These are phyloP conservation scores for Flabesymbios commensalis DNA, from an alignment of 2,888 invertebrate genomes.

Conservation along the genomic window DNA sequence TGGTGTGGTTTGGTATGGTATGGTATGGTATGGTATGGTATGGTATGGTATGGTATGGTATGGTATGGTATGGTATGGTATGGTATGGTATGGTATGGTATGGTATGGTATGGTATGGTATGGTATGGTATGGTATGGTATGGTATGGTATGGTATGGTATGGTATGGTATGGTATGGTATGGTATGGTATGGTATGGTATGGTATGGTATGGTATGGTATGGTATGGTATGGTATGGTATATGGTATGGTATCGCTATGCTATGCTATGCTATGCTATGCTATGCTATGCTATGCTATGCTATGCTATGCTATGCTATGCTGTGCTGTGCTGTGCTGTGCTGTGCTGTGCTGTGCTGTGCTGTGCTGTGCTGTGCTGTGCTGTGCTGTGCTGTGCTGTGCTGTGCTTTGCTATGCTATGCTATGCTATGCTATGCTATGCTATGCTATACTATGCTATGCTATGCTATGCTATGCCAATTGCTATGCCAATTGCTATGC, in stretches of 20 bases:
- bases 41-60: no score
- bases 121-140: no score
- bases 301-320: constrained; percentile 15
- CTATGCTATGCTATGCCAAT: not conserved
- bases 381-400: not conserved
- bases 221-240: constrained; percentile 4
- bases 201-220: not conserved
- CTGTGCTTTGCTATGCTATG: not conserved
- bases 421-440: constrained; percentile 6
- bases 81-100: no score
- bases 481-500: no score
- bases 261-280: constrained; percentile 15
- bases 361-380: constrained; percentile 14
- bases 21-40: no score
- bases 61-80: no score
- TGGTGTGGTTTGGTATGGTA: no score
- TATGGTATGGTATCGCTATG: no score
- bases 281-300: constrained; percentile 12
- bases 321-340: constrained; percentile 11
- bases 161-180: no score
- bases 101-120: no score
- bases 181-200: not conserved
- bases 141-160: no score
- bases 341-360: constrained; percentile 13
- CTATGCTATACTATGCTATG: not conserved